Evolutionary conservation across 2,888 invertebrate species (phyloP).

Genomic region (Galerucella nymphaeae): DNA sequence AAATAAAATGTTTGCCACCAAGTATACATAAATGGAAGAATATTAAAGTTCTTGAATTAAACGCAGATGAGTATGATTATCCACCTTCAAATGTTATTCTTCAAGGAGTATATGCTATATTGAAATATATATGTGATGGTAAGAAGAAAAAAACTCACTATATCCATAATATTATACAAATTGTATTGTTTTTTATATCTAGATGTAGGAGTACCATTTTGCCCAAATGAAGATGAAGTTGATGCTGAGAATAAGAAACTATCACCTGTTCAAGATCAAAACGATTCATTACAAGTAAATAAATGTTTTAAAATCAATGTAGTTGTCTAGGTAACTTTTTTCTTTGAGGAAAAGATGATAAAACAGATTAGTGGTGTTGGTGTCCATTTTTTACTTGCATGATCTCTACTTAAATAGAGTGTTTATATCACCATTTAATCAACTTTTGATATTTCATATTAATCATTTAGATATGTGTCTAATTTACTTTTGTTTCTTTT

Average conservation of each 20-base stretch:
- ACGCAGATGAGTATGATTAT: conserved; percentile 72
- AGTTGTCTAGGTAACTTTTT: neutral
- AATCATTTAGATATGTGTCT: conserved; percentile 48
- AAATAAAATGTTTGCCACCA: conserved; percentile 72
- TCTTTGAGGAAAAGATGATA: neutral
- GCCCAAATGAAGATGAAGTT: conserved; percentile 62
- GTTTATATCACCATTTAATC: neutral
- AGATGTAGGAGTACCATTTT: conserved; percentile 67
- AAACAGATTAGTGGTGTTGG: neutral
- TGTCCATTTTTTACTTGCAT: neutral
- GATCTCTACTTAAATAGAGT: neutral
- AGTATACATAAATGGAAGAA: conserved; percentile 74
- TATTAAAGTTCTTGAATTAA: conserved; percentile 72
- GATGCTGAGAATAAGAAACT: conserved; percentile 53
- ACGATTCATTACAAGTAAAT: conserved; percentile 60
- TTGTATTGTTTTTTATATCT: conserved; percentile 26
- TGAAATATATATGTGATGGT: conserved; percentile 73
- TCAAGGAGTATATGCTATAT: conserved; percentile 73
- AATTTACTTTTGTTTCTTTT: conserved; percentile 62
- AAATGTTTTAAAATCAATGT: neutral
- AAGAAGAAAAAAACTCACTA: conserved; percentile 44
- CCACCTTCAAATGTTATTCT: conserved; percentile 73
- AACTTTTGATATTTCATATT: conserved; percentile 10
- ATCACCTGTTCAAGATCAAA: conserved; percentile 45
- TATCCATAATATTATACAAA: neutral